Conservation (phyloP, 2,797 vertebrate species). For the Paramormyrops hopkinsi region DNA sequence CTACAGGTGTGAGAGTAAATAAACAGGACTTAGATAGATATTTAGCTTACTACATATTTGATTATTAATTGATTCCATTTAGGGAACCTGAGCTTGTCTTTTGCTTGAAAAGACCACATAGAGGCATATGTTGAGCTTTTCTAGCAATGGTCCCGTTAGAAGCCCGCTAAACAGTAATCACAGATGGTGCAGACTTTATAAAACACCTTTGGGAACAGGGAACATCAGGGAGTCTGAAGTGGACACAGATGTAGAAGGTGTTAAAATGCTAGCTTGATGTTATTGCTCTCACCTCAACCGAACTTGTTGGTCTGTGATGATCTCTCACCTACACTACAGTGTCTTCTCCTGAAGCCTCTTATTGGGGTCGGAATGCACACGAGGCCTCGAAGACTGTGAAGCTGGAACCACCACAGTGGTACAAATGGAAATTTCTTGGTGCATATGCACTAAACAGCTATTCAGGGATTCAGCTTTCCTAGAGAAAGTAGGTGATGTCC, state of each 20-base stretch:
- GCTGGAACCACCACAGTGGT: neutral
- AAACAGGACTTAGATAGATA: neutral
- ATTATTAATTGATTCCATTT: neutral
- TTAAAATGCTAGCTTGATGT: neutral
- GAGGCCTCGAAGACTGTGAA: neutral
- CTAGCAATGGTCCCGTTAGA: neutral
- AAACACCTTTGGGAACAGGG: neutral
- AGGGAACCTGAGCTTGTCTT: neutral
- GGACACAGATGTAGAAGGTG: neutral
- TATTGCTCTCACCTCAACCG: neutral
- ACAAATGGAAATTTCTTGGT: neutral
- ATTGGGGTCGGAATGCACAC: neutral
- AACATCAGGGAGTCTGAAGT: neutral
- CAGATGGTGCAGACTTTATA: slow-evolving; percentile 14
- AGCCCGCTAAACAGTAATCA: neutral
- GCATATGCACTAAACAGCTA: neutral
- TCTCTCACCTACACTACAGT: neutral
- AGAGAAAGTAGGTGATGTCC: neutral
- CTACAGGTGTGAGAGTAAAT: neutral
- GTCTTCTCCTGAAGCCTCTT: neutral
- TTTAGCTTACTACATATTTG: neutral
- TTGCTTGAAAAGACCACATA: neutral
- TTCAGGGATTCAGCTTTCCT: neutral
- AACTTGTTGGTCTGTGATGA: neutral
- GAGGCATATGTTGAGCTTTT: neutral